These are phyloP conservation scores for Chloroclystis v-ata DNA, from an alignment of 2,888 invertebrate species.

Conservation along the genomic window DNA sequence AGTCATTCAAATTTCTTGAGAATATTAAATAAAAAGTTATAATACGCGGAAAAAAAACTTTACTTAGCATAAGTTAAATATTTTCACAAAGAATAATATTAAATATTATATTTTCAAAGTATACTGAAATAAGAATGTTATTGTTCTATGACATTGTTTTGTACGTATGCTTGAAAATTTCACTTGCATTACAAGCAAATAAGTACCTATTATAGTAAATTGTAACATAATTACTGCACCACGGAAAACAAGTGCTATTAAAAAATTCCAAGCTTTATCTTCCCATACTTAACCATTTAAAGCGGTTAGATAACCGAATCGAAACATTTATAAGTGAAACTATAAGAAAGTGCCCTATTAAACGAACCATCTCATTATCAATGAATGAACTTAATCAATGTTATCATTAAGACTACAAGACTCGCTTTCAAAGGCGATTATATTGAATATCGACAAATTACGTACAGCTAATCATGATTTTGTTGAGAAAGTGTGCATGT, in stretches of 20 bases:
- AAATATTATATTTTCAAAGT: too few species aligned
- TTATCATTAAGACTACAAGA: constrained; percentile 21
- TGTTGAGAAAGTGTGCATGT: constrained; percentile 5
- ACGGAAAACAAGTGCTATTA: neutral
- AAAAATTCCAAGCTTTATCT: neutral
- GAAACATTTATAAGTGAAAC: constrained; percentile 17
- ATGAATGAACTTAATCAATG: constrained; percentile 18
- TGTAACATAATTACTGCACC: too few species aligned
- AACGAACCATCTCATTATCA: constrained; percentile 16
- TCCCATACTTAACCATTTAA: neutral
- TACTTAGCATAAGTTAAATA: too few species aligned
- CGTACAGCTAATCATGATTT: constrained; percentile 5
- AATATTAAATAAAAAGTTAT: too few species aligned
- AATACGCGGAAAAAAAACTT: too few species aligned
- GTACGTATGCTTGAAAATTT: too few species aligned
- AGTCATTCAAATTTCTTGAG: too few species aligned
- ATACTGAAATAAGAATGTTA: too few species aligned
- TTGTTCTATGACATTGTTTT: too few species aligned
- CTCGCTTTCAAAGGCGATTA: constrained; percentile 18
- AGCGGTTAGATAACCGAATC: constrained; percentile 10
- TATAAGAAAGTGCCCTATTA: constrained; percentile 19
- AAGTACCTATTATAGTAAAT: too few species aligned
- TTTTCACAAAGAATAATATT: too few species aligned
- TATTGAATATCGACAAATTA: constrained; percentile 14
- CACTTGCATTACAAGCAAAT: too few species aligned